phyloP scores from a whole-genome alignment of 2,113 vertebrate species.

The Atlantisia rogersi region DNA sequence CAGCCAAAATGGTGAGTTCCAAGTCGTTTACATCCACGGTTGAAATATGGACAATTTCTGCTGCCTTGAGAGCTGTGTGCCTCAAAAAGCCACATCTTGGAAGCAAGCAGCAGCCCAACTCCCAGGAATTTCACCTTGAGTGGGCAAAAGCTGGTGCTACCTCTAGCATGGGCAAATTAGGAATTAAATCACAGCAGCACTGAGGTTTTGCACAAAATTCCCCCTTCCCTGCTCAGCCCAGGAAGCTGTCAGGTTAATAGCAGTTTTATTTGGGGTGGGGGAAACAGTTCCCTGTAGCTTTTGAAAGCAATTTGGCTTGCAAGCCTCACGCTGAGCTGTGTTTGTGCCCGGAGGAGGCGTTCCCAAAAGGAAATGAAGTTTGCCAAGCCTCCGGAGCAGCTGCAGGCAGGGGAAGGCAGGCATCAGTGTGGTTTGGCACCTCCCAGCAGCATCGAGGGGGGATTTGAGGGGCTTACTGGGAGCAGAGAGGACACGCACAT shows the following conservation, averaged over 20 bases:
- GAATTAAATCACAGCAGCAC: neutral
- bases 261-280: neutral
- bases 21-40: neutral
- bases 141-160: neutral
- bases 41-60: neutral
- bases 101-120: neutral
- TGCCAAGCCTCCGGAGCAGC: neutral
- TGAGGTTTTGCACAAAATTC: neutral
- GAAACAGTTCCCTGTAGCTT: neutral
- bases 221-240: neutral
- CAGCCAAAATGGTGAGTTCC: neutral
- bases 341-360: neutral
- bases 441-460: neutral
- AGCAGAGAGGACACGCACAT: neutral
- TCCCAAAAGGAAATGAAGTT: neutral
- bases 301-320: neutral
- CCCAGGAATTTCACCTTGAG: neutral
- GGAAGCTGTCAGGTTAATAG: neutral
- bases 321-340: neutral
- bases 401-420: neutral
- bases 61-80: rapidly evolving
- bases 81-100: neutral
- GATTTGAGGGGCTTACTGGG: neutral
- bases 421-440: neutral
- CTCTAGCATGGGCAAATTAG: neutral